Evolutionary conservation across 2,888 invertebrate species (phyloP), one percentile per base, ranked within the genome.

Genomic region (Merodon equestris): DNA sequence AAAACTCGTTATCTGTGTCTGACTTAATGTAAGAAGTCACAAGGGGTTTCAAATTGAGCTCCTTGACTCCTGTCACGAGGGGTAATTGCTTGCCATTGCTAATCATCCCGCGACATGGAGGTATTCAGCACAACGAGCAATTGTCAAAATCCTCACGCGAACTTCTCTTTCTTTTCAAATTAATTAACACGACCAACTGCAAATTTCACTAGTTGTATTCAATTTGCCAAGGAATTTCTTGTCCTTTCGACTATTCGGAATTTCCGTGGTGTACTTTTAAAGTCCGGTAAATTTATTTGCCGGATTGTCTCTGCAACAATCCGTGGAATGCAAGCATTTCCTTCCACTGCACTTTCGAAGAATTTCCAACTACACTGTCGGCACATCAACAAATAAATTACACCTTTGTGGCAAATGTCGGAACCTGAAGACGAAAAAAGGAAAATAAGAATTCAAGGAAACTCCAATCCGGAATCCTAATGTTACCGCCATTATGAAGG

Each of bases 401-500:
- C 68, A 64, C 68, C 74, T 70, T 70, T 60, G 63, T 45, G 34
- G 58, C 48, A 18, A 56, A 57, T 34, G 67, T 44, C 14, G 67
- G 61, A 63, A 73, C 63, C 47, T 27, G 9, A 13, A 42, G 27
- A 40, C 57, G 19, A 51, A 36, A 68, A 15, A 56, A 27, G 51
- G 9, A 15, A 27, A 48, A 54, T 18, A 51, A 67, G 58, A 81
- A 75, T 66, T 27, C 13, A 57, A 1, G n/a, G 9, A 48, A 40
- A 51, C 36, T 71, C 34, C 47, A 56, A 45, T 42, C 15, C 44
- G 45, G 56, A 73, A 72, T 76, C 72, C 79, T 82, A 83, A 81
- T 84, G 81, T 60, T 73, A 42, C 70, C 75, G 75, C 66, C 64
- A 73, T 61, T 58, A 81, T 53, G 68, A 58, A 72, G n/a, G n/a